Evolutionary conservation across 2,113 vertebrate species (phyloP).

Genomic region (Sisor rabdophorus): DNA sequence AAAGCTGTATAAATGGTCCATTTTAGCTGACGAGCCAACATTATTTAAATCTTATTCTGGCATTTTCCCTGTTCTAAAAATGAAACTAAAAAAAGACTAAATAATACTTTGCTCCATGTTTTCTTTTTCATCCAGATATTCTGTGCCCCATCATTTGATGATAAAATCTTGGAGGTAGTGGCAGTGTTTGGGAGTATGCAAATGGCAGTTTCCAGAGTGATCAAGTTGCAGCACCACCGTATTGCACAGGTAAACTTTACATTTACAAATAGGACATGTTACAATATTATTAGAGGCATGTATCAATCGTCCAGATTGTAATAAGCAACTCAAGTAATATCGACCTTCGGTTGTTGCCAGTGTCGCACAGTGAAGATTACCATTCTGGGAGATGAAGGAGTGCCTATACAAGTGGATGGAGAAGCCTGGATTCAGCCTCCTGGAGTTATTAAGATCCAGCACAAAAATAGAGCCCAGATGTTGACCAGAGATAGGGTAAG

Average conservation of each 20-base stretch:
- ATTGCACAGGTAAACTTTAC: conserved; percentile 85
- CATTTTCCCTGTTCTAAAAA: background rate
- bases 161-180: conserved; percentile 95
- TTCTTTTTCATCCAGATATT: conserved; percentile 80
- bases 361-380: conserved; percentile 97
- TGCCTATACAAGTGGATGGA: conserved; percentile 94
- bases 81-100: conserved; percentile 8
- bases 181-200: conserved; percentile 98
- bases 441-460: conserved; percentile 93
- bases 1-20: too few species aligned
- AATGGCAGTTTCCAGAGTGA: conserved; percentile 96
- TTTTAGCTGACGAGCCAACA: background rate
- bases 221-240: conserved; percentile 94
- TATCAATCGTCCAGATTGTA: background rate
- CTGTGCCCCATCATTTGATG: conserved; percentile 92
- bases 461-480: conserved; percentile 98
- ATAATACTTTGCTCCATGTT: background rate
- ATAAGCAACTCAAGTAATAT: background rate
- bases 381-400: conserved; percentile 93
- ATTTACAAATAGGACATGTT: background rate
- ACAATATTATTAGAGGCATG: background rate
- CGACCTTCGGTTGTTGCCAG: conserved; percentile 51
- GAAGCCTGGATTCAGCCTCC: conserved; percentile 98
- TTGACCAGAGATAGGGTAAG: conserved; percentile 92
- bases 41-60: background rate